Evolutionary conservation across 2,797 vertebrate genomes (phyloP).

Genomic region (Podarcis siculus): DNA sequence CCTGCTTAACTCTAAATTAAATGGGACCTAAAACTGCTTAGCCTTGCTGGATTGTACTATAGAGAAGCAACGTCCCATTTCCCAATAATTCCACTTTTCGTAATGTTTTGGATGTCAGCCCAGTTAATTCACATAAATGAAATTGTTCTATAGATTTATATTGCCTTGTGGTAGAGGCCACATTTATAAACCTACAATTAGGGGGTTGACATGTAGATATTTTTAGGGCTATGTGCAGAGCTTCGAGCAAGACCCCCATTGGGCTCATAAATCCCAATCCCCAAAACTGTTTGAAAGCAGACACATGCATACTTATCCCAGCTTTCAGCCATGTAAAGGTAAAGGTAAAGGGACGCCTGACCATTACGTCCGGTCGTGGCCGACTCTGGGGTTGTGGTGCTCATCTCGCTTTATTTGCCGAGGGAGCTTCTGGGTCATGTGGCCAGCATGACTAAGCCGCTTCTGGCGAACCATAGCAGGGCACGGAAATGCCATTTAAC

Average conservation of each 20-base stretch:
- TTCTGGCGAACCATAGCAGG: no score
- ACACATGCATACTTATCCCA: background rate
- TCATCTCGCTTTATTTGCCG: no score
- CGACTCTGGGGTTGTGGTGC: no score
- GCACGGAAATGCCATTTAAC: no score
- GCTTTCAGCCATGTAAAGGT: no score
- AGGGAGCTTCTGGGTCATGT: no score
- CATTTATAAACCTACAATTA: background rate
- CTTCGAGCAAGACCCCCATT: background rate
- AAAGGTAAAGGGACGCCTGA: no score
- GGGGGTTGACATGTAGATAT: background rate
- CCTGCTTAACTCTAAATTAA: constrained; percentile 25
- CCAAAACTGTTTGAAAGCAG: background rate
- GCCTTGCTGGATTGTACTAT: background rate
- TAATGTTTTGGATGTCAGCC: constrained; percentile 38
- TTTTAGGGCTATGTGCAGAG: background rate
- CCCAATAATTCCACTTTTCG: constrained; percentile 25
- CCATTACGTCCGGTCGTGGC: no score
- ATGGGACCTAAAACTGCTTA: constrained; percentile 25
- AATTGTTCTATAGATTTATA: constrained; percentile 19
- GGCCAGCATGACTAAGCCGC: no score
- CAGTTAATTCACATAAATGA: constrained; percentile 23
- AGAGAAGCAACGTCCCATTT: constrained; percentile 23
- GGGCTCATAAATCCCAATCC: background rate
- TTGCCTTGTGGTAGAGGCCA: background rate